Base-by-base conservation (phyloP, 2,113 vertebrate species). In the Nesospiza acunhae region DNA sequence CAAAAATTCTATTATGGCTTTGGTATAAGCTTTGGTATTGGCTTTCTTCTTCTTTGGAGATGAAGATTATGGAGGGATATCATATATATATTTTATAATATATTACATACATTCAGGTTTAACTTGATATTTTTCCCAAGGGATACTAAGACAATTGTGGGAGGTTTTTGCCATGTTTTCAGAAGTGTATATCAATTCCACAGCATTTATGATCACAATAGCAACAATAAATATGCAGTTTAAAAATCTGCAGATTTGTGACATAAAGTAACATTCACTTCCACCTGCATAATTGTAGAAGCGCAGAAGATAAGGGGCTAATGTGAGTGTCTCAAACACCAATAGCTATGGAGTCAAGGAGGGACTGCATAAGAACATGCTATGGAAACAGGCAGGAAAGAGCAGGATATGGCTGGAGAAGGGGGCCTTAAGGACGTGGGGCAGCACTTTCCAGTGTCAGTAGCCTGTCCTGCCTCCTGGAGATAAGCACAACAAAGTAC, bases 1-100 rank as follows among this genome's bases (percentile, higher is more conserved):
- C 15, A 13, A 91, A 84, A 92, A 94, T 85, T 49, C 72, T 90
- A 64, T 90, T 87, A 64, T 56, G 7, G n/a, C 8, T 87, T 89
- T 78, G 28, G 11, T 76, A 64, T 9, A 83, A 53, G 28, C 52
- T 53, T 53, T 53, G 28, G 52, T 30, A 53, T 53, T 53, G 52
- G 17, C 16, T 53, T 53, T 53, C 28, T 18, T 50, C 49, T 50
- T 53, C 52, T 53, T 9, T 15, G 4, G 22, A 84, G 14, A 79
- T 83, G 22, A 81, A 59, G 12, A 70, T 81, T 78, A 64, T 31
- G 8, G 27, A 55, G 5, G 19, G 12, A 56, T 87, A 44, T 31
- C 1, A 76, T 33, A 35, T 13, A 46, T 22, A 27, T 53, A 13
- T 35, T 14, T 59, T 35, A 15, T 41, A 33, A 28, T 33, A 21